Evolutionary conservation across 1,140 invertebrate species (phyloP), one percentile per base, ranked within the genome.

Genomic region (Thrips palmi): DNA sequence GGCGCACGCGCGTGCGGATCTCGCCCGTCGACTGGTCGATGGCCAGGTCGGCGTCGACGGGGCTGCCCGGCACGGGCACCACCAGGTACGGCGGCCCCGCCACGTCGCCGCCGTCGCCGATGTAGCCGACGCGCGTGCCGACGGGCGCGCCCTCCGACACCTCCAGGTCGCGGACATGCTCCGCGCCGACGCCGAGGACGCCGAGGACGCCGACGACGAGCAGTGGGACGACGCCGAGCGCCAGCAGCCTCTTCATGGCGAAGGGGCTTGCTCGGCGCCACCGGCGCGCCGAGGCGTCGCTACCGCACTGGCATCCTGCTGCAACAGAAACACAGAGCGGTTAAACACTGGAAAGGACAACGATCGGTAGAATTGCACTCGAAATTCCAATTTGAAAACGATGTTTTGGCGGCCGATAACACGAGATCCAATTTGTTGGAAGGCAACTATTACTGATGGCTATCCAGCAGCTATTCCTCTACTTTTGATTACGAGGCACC

Each of bases 21-120:
- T 92, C 85, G 1, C 93, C 93, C 0, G 84, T 89, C 23, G 71
- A 73, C 18, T 78, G 70, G 51, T 96, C 83, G 38, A 97, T 83
- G 31, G 67, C 64, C 23, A 97, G 62, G 53, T 92, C 86, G 10
- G 74, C 73, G 47, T 89, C 84, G n/a, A 89, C 82, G 36, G 74
- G 72, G 47, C 77, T 81, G 37, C 83, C 81, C 0, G 74, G 73
- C 21, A 85, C 77, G 6, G 84, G 78, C 4, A 92, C 84, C 32
- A 92, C 88, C 25, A 89, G 67, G 58, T 89, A 89, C 0, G 85
- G 85, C 4, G 83, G 80, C 1, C 70, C 70, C 45, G 66, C 69
- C 41, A 72, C 69, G 22, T 68, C 63, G 10, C 66, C 63, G 23
- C 74, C 74, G 47, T 78, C 77, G 1, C 77, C 77, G 43, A 91